Evolutionary conservation across 1,140 invertebrate genomes (phyloP).

Genomic region (Hirudo medicinalis): DNA sequence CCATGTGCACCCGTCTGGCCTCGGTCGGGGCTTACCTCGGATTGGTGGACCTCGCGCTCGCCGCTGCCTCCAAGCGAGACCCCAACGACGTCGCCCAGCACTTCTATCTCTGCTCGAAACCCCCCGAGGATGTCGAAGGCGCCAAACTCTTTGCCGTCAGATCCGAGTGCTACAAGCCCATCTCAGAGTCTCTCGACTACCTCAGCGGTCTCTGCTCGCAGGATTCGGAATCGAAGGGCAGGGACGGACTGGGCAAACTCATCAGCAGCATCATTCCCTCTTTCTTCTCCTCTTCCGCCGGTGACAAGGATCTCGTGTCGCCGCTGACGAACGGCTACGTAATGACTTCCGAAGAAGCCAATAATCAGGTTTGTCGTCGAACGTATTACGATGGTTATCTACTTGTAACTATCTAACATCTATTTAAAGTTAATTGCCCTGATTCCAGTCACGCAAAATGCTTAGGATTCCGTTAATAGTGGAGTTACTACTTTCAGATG

Average conservation of each 20-base stretch:
- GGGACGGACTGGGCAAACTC: neutral
- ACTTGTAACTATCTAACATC: neutral
- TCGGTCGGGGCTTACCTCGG: constrained; percentile 58
- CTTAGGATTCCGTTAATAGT: too few species aligned
- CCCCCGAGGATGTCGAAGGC: constrained; percentile 52
- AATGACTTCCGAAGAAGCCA: neutral
- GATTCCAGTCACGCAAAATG: too few species aligned
- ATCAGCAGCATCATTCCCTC: neutral
- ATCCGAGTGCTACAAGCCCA: constrained; percentile 69
- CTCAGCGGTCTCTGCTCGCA: constrained; percentile 34
- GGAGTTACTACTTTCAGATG: constrained; percentile 28
- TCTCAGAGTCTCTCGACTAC: constrained; percentile 63
- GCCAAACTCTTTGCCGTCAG: constrained; percentile 35
- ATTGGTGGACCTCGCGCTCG: constrained; percentile 71
- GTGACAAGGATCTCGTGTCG: neutral
- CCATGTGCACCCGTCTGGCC: constrained; percentile 63
- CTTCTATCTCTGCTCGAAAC: constrained; percentile 73
- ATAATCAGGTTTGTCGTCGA: neutral
- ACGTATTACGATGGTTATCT: neutral
- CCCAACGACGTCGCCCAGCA: constrained; percentile 72
- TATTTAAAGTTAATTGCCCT: too few species aligned
- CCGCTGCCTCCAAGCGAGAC: constrained; percentile 69
- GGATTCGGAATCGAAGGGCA: neutral
- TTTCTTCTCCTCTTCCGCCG: neutral
- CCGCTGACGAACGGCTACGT: neutral